Evolutionary conservation across 2,888 invertebrate genomes (phyloP).

Genomic region (Leucophora obtusa): DNA sequence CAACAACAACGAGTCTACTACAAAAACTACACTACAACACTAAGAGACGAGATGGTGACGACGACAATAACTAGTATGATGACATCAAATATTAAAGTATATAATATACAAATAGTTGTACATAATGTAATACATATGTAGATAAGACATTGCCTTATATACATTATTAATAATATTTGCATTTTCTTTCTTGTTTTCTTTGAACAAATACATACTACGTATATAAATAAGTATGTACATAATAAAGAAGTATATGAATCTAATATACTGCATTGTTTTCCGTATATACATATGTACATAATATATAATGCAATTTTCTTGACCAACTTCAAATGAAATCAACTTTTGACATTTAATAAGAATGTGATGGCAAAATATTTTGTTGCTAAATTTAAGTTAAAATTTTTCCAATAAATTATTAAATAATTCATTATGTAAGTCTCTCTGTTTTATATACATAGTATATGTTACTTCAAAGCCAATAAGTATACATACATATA

Average conservation of each 20-base stretch:
- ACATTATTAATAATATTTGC: neutral
- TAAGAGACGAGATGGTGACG: constrained; percentile 26
- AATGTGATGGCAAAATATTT: neutral
- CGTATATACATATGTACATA: neutral
- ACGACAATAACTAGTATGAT: constrained; percentile 18
- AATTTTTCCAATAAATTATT: neutral
- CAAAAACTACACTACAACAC: constrained; percentile 11
- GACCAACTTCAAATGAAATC: constrained; percentile 42
- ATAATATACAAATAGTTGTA: constrained; percentile 22
- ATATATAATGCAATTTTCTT: constrained; percentile 40
- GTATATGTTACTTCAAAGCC: neutral
- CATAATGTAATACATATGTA: constrained; percentile 14
- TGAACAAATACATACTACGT: neutral
- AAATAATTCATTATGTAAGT: too few species aligned
- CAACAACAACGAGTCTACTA: constrained; percentile 30
- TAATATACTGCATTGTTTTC: neutral
- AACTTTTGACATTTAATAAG: constrained; percentile 30
- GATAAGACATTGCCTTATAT: constrained; percentile 6
- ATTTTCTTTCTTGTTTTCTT: neutral
- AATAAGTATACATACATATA: neutral
- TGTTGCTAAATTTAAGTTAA: neutral
- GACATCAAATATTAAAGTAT: constrained; percentile 18
- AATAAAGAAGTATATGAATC: neutral
- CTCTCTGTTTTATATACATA: neutral
- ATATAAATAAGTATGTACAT: constrained; percentile 2